phyloP scores from a whole-genome alignment of 1,140 invertebrate genomes.

The Ericerus pela region DNA sequence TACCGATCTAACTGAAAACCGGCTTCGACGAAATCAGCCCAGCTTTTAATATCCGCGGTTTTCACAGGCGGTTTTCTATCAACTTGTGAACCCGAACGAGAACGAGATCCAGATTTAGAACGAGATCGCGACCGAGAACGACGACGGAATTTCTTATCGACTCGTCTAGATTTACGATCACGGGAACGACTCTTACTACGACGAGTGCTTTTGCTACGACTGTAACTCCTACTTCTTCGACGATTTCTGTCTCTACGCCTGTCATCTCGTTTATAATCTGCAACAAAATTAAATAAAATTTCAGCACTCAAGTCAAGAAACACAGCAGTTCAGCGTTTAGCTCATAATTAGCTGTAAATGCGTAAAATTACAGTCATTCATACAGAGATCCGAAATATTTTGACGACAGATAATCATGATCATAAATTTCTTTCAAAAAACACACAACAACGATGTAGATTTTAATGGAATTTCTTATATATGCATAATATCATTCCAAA shows the following conservation, averaged over 20 bases:
- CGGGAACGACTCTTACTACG: not conserved
- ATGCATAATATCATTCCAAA: too few species aligned
- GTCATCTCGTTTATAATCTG: not conserved
- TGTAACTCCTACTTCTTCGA: not conserved
- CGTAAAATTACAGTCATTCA: too few species aligned
- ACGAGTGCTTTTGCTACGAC: not conserved
- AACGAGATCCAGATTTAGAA: constrained; percentile 5
- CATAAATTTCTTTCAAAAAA: too few species aligned
- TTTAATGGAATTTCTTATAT: too few species aligned
- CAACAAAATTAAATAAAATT: too few species aligned
- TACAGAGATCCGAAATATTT: too few species aligned
- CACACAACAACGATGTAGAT: too few species aligned
- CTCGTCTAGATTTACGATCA: not conserved
- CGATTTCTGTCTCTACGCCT: not conserved
- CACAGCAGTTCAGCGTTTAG: too few species aligned
- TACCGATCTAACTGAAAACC: constrained; percentile 16
- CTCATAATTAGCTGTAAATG: too few species aligned
- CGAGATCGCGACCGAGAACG: not conserved
- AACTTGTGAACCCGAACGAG: constrained; percentile 1
- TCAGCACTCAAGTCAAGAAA: too few species aligned
- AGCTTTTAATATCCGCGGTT: constrained; percentile 13
- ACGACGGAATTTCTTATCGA: not conserved
- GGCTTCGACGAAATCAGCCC: constrained; percentile 14
- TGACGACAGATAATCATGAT: too few species aligned
- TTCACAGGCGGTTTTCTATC: constrained; percentile 6